Percentiles rank a stretch among this genome's conserved stretches.
phyloP scores from a whole-genome alignment of 2,797 vertebrate species.

The Acipenser oxyrinchus region DNA sequence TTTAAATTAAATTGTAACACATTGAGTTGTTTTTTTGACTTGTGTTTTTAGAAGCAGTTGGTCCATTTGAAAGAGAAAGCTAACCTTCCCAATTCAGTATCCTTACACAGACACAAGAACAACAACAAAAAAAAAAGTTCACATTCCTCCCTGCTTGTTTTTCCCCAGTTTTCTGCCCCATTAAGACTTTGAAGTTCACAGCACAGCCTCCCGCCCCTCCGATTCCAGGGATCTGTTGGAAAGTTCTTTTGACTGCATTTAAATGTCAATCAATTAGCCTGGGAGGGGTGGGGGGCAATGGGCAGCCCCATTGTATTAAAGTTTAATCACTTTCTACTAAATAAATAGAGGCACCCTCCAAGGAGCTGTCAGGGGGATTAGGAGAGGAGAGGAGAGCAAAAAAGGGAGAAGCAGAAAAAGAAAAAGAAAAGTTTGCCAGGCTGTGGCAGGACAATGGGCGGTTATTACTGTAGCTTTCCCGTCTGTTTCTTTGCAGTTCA shows the following conservation, averaged over 20 bases:
- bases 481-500: constrained; percentile 7
- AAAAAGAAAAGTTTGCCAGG: constrained; percentile 4
- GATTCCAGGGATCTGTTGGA: too few species aligned
- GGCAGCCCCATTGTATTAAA: constrained; percentile 21
- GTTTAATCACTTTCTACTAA: constrained; percentile 29
- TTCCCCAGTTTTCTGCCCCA: background rate
- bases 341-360: constrained; percentile 26
- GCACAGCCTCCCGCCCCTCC: background rate
- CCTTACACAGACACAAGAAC: background rate
- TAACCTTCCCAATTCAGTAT: background rate
- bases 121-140: background rate
- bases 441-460: constrained; percentile 13
- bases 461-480: constrained; percentile 29
- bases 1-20: too few species aligned
- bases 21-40: too few species aligned
- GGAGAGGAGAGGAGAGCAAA: background rate
- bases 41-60: background rate
- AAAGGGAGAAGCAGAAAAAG: constrained; percentile 5
- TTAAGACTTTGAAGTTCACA: background rate
- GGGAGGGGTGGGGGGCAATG: constrained; percentile 12
- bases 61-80: background rate
- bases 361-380: constrained; percentile 27
- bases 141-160: background rate
- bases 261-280: constrained; percentile 22
- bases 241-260: constrained; percentile 19